Conservation (phyloP, 2,113 vertebrate species). For the Alexandromys fortis region DNA sequence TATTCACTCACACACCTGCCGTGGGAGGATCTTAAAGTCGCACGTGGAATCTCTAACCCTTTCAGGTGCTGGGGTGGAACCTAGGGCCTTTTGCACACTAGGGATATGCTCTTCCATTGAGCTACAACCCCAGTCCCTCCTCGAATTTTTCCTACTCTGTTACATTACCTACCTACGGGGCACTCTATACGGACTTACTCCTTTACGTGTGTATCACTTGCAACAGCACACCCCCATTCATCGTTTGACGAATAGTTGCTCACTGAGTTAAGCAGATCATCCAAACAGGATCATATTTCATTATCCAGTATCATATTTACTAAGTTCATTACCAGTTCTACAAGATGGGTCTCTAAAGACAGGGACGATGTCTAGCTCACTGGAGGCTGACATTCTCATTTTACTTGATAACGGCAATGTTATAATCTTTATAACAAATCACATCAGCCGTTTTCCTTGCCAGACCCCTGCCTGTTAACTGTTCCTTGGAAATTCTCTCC, state of each 20-base stretch:
- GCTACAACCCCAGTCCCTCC: neutral
- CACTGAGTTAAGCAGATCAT: neutral
- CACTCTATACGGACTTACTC: neutral
- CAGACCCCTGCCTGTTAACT: conserved; percentile 35
- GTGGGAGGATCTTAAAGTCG: neutral
- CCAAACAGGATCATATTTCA: conserved; percentile 34
- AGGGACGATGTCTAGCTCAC: neutral
- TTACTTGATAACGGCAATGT: conserved; percentile 34
- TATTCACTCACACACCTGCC: neutral
- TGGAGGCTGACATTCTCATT: conserved; percentile 5
- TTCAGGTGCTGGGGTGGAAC: neutral
- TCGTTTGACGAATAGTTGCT: conserved; percentile 22
- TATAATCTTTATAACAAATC: conserved; percentile 34
- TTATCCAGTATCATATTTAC: neutral
- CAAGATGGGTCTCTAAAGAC: neutral
- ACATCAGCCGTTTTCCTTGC: conserved; percentile 36
- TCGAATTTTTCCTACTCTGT: neutral
- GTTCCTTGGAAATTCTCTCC: conserved; percentile 42
- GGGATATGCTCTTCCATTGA: no score
- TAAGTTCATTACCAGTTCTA: neutral
- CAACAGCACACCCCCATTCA: neutral
- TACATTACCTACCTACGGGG: neutral
- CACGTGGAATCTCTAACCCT: neutral
- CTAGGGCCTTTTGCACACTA: no score
- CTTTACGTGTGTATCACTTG: neutral